Evolutionary conservation across 2,113 vertebrate species (phyloP), one percentile per base, ranked within the genome.

Genomic region (Marcusenius ussheri): DNA sequence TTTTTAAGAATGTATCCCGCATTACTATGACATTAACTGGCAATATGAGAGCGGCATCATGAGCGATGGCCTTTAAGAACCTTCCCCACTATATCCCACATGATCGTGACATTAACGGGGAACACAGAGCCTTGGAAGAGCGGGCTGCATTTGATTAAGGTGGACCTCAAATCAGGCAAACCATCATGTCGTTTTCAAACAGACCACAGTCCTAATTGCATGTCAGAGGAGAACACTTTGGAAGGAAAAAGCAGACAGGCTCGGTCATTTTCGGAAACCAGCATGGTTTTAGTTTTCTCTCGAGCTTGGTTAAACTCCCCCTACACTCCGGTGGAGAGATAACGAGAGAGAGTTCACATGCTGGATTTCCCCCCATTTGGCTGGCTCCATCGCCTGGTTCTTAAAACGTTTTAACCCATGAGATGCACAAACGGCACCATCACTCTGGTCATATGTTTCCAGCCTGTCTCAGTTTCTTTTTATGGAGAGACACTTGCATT

Each of bases 121-220:
- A 74, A 70, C 6, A 46, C 87, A 42, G 42, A 87, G 87, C 85
- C 87, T 27, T 66, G 49, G 8, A 46, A 70, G 77, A 17, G 27
- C 15, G 17, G 66, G 84, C 84, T 91, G 89, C 50, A 53, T 91
- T 91, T 89, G 50, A 91, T 91, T 88, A 89, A 91, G 90, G 89
- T 91, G 85, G 87, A 91, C 92, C 91, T 93, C 92, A 93, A 91
- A 93, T 93, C 93, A 93, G 92, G 92, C 93, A 94, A 94, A 92
- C 93, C 93, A 90, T 91, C 88, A 88, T 87, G 91, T 90, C 49
- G 88, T 91, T 92, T 93, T 94, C 92, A 93, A 92, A 93, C 89
- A 90, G 92, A 93, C 92, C 92, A 88, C 93, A 93, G 87, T 56
- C 51, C 83, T 93, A 93, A 94, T 94, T 92, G 93, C 91, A 93